Evolutionary conservation across 2,797 vertebrate species (phyloP), one percentile per base, ranked within the genome.

Genomic region (Pteropus rufus): DNA sequence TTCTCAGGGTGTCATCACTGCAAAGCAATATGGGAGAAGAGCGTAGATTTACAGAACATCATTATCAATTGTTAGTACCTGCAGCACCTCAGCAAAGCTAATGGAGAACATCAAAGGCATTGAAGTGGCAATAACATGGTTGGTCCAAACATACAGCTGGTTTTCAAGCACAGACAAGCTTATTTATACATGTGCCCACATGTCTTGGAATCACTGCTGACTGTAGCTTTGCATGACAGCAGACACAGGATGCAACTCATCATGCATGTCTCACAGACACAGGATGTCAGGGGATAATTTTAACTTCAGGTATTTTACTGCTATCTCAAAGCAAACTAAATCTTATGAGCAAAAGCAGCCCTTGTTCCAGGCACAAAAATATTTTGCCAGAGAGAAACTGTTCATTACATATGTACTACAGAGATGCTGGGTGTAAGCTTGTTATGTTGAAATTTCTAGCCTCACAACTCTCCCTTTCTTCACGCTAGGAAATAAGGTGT

Each of bases 241-340:
- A 56, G 2, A 29, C 7, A 19, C n/a, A 34, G 36, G 21, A 79
- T 10, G 19, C 54, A 86, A 34, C 31, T 29, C 49, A 4, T 77
- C 19, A 10, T 15, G 34, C 16, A 39, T 46, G 80, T 89, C 31
- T 72, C 46, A 23, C 34, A 2, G 21, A 56, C 36, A 72, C 7
- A 64, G 6, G 23, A 70, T 65, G 39, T 23, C 56, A 80, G 56
- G 21, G 46, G 58, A 14, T 19, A 72, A 21, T 44, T 93, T 79
- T 46, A 80, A 92, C 31, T 52, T 18, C 46, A 89, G 39, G 81
- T 4, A 39, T 64, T 89, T 89, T 23, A 89, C 8, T 49, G n/a
- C 67, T 88, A 70, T 23, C 5, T 23, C n/a, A 58, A 81, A 92
- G 62, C 11, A 76, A 94, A 86, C 29, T 81, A 81, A 69, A 81